Evolutionary conservation across 2,797 vertebrate species (phyloP), one percentile per base, ranked within the genome.

Genomic region (Chaetophractus vellerosus): DNA sequence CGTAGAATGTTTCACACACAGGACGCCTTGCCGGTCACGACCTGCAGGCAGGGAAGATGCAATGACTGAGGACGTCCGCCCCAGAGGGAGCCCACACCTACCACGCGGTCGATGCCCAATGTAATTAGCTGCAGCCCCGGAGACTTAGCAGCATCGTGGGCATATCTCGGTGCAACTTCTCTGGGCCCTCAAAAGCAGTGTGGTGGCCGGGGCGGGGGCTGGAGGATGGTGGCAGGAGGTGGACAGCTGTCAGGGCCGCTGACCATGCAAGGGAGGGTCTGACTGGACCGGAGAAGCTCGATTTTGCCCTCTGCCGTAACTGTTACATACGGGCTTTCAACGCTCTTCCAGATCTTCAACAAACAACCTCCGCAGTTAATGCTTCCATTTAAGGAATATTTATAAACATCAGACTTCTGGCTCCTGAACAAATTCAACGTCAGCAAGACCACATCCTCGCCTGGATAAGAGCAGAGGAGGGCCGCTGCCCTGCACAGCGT

Each of bases 331-430:
- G 26, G 38, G 24, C 28, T 93, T 52, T 31, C 59, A n/a, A 63
- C 10, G 12, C 9, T 79, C 76, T 76, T 31, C 3, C 26, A 90
- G 45, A 85, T 61, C 15, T 18, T 80, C 14, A 0, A 8, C 15
- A 71, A 52, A 89, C 36, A 61, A 55, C 14, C 6, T 63, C 57
- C 59, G 61, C 15, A 31, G 10, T 38, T 28, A 52, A 36, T 45
- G 63, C 28, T 88, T 79, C 66, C 82, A 76, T 68, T 90, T 61
- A 95, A 90, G 23, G 45, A 61, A 24, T 78, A n/a, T 75, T 88
- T 87, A 45, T 19, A 57, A 87, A 86, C 71, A 57, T 71, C 50
- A 52, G 48, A 59, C 28, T 94, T 66, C 79, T 50, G 68, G 36
- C 21, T 89, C 63, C 36, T 21, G 4, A 83, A 86, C 50, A 84